Conservation (phyloP, 2,113 vertebrate species). For the Noctilio leporinus region DNA sequence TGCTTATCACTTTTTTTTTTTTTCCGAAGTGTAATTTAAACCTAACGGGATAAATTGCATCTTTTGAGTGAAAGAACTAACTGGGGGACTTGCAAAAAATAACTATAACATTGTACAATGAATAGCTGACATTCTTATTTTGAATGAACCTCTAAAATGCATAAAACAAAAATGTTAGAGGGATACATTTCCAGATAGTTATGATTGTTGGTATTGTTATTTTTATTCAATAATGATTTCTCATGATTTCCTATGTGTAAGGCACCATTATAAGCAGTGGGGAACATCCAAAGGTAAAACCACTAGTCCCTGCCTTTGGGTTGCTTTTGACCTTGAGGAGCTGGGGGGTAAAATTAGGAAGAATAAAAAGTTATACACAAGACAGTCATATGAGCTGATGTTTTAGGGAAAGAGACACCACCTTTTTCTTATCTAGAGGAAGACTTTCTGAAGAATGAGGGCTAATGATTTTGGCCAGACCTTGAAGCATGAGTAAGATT, state of each 20-base stretch:
- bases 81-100: neutral
- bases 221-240: neutral
- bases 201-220: neutral
- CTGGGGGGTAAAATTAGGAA: neutral
- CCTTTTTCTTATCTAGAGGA: neutral
- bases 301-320: neutral
- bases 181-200: neutral
- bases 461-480: neutral
- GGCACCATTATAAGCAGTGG: neutral
- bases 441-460: neutral
- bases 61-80: neutral
- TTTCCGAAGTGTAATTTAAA: constrained; percentile 28
- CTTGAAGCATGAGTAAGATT: neutral
- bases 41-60: neutral
- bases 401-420: neutral
- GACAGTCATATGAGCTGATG: neutral
- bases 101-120: neutral
- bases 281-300: neutral
- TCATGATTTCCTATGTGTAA: neutral
- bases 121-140: neutral
- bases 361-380: neutral
- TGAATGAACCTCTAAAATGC: neutral
- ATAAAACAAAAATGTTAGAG: neutral
- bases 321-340: neutral
- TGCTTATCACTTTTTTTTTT: constrained; percentile 12